These are phyloP conservation scores for Parelbella ahira DNA, from an alignment of 2,888 invertebrate genomes.

Conservation along the genomic window DNA sequence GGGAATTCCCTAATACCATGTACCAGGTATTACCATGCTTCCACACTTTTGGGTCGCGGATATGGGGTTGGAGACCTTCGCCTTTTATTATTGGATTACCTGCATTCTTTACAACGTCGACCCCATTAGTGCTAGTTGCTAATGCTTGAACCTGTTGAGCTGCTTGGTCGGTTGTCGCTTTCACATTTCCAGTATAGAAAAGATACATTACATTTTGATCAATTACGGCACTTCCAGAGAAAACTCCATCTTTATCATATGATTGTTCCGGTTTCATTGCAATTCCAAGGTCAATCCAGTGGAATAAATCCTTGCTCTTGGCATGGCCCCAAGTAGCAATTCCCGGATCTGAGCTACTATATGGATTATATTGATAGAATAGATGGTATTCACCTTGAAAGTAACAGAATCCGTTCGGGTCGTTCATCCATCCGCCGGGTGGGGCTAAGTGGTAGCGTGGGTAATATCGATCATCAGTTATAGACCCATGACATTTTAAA, in stretches of 20 bases:
- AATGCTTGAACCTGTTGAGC: slow-evolving; percentile 56
- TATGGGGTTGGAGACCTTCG: slow-evolving; percentile 51
- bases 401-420: slow-evolving; percentile 75
- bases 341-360: slow-evolving; percentile 49
- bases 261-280: slow-evolving; percentile 64
- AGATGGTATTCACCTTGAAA: slow-evolving; percentile 63
- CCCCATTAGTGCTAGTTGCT: slow-evolving; percentile 56
- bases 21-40: slow-evolving; percentile 54
- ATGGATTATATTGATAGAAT: slow-evolving; percentile 74
- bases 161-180: slow-evolving; percentile 41
- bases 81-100: slow-evolving; percentile 56
- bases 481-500: slow-evolving; percentile 32
- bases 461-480: slow-evolving; percentile 40
- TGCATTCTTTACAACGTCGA: slow-evolving; percentile 48
- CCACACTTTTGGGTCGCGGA: slow-evolving; percentile 76
- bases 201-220: slow-evolving; percentile 54
- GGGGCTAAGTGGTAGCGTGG: slow-evolving; percentile 60
- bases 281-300: slow-evolving; percentile 68
- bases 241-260: slow-evolving; percentile 62
- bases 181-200: slow-evolving; percentile 63
- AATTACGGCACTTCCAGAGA: slow-evolving; percentile 70
- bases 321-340: slow-evolving; percentile 77
- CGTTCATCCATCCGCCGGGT: slow-evolving; percentile 74
- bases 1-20: slow-evolving; percentile 67
- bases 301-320: slow-evolving; percentile 60